Percentiles rank a stretch among this genome's conserved stretches.
phyloP scores from a whole-genome alignment of 2,888 invertebrate species.

The Drosophila nr. perissopoda region DNA sequence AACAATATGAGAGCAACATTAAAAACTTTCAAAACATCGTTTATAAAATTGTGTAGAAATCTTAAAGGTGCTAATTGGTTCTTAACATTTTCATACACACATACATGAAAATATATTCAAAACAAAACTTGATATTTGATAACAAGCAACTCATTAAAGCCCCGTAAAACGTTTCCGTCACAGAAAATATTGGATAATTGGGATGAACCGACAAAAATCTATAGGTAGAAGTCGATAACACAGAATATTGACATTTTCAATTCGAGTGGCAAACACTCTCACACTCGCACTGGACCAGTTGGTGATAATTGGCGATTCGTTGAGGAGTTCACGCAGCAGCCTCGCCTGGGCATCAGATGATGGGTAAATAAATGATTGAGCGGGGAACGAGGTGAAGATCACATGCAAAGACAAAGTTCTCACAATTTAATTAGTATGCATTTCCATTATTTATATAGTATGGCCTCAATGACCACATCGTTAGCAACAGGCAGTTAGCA shows the following conservation, averaged over 20 bases:
- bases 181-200: constrained; percentile 26
- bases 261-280: constrained; percentile 61
- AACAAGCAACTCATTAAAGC: constrained; percentile 49
- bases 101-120: constrained; percentile 1
- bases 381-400: constrained; percentile 24
- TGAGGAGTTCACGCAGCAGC: constrained; percentile 32
- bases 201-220: constrained; percentile 11
- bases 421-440: constrained; percentile 76
- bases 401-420: constrained; percentile 53
- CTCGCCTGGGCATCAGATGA: constrained; percentile 5
- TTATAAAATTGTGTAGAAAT: not conserved
- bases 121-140: constrained; percentile 2
- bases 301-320: constrained; percentile 63
- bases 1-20: not conserved
- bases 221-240: constrained; percentile 15
- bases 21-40: not conserved
- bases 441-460: constrained; percentile 70
- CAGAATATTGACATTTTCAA: constrained; percentile 66
- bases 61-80: not conserved
- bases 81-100: not conserved
- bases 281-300: constrained; percentile 35
- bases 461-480: constrained; percentile 58
- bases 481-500: constrained; percentile 38
- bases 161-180: constrained; percentile 21
- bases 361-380: constrained; percentile 56